Percentiles rank a stretch among this genome's conserved stretches.
These are phyloP conservation scores for Clarias fuscus DNA, from an alignment of 2,797 vertebrate genomes.

Conservation along the genomic window DNA sequence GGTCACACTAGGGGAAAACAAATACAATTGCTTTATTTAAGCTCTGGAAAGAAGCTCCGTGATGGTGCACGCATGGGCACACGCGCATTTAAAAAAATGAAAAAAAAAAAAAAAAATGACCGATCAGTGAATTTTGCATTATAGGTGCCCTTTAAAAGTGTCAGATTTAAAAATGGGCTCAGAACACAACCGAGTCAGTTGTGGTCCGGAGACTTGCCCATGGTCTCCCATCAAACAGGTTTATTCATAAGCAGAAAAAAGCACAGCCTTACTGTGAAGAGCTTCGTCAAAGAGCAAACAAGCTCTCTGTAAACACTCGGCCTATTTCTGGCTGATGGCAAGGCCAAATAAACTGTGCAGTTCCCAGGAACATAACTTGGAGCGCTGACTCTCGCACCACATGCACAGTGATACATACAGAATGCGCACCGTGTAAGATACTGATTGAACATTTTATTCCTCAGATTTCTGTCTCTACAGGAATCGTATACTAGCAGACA, in stretches of 20 bases:
- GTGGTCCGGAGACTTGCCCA: neutral
- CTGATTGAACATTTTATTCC: neutral
- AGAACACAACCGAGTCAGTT: neutral
- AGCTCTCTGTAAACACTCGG: conserved; percentile 47
- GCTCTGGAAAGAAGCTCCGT: too few species aligned
- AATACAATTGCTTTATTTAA: too few species aligned
- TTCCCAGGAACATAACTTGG: neutral
- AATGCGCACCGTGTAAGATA: neutral
- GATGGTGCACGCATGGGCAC: too few species aligned
- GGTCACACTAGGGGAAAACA: too few species aligned
- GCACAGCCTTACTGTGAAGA: conserved; percentile 39
- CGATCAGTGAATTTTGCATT: too few species aligned
- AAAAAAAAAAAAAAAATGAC: too few species aligned
- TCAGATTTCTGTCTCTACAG: neutral
- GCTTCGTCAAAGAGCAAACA: conserved; percentile 48
- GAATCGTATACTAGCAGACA: neutral
- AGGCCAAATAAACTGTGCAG: conserved; percentile 40
- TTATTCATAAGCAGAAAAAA: conserved; percentile 45
- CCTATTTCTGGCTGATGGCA: conserved; percentile 46
- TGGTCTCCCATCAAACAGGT: neutral
- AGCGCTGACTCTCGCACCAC: neutral
- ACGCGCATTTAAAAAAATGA: too few species aligned
- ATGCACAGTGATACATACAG: neutral
- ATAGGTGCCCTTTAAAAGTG: neutral
- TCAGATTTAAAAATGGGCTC: neutral